These are phyloP conservation scores for Sialis fuliginosa DNA, from an alignment of 2,888 invertebrate genomes.

Conservation along the genomic window DNA sequence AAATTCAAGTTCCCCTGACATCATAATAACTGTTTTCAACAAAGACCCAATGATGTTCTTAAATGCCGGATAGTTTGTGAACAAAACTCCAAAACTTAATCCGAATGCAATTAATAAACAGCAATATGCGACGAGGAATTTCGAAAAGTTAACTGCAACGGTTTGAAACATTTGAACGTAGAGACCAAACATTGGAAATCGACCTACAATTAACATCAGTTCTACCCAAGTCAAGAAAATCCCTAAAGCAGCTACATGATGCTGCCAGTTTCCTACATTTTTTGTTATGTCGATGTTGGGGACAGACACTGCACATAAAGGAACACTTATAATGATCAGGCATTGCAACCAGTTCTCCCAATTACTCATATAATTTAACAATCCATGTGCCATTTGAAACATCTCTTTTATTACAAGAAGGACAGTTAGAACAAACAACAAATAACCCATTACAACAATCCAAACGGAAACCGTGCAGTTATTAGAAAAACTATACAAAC, in stretches of 20 bases:
- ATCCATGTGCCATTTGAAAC: slow-evolving; percentile 57
- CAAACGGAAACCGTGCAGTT: slow-evolving; percentile 15
- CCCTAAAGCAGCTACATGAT: slow-evolving; percentile 62
- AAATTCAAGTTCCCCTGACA: slow-evolving; percentile 74
- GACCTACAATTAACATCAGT: slow-evolving; percentile 68
- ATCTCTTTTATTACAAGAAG: slow-evolving; percentile 54
- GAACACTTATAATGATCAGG: slow-evolving; percentile 54
- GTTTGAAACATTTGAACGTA: slow-evolving; percentile 81
- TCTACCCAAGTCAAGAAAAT: slow-evolving; percentile 70
- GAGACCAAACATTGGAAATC: slow-evolving; percentile 71
- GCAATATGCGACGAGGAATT: slow-evolving; percentile 63
- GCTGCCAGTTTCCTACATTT: slow-evolving; percentile 43
- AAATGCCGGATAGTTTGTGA: slow-evolving; percentile 59
- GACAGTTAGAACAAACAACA: slow-evolving; percentile 43
- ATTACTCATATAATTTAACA: slow-evolving; percentile 51
- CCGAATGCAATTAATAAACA: slow-evolving; percentile 67
- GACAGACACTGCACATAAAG: slow-evolving; percentile 39
- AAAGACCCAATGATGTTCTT: slow-evolving; percentile 40
- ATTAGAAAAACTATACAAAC: background rate
- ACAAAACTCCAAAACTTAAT: slow-evolving; percentile 64
- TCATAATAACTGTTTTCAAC: slow-evolving; percentile 71
- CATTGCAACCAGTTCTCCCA: slow-evolving; percentile 80
- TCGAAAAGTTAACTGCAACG: slow-evolving; percentile 65
- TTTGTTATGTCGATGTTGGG: slow-evolving; percentile 15
- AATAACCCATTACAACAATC: slow-evolving; percentile 28